Percentiles rank a stretch among this genome's conserved stretches.
These are phyloP conservation scores for Rhopalosiphum maidis DNA, from an alignment of 1,140 invertebrate genomes.

Conservation along the genomic window DNA sequence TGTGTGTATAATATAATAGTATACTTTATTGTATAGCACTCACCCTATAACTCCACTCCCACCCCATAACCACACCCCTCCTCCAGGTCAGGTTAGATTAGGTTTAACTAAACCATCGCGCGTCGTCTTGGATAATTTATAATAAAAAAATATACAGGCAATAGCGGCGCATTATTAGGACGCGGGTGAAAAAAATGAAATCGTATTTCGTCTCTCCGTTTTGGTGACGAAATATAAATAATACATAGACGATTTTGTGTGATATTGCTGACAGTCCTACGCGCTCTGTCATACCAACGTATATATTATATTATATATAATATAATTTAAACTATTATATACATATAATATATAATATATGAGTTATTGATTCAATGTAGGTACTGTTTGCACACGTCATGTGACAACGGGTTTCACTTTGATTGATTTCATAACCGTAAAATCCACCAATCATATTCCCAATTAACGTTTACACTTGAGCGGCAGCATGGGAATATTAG, in stretches of 20 bases:
- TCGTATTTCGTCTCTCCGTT: not conserved
- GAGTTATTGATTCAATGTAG: constrained; percentile 14
- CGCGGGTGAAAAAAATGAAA: not conserved
- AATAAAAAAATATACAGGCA: not conserved
- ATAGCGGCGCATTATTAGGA: not conserved
- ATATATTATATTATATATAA: not conserved
- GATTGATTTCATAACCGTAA: not conserved
- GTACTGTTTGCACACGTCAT: not conserved
- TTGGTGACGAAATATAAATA: not conserved
- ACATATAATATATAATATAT: too few species aligned
- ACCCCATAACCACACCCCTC: too few species aligned
- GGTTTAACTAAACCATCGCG: not conserved
- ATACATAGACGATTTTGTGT: not conserved
- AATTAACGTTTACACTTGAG: constrained; percentile 9
- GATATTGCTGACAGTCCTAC: not conserved
- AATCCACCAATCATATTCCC: not conserved
- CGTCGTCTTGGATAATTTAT: not conserved
- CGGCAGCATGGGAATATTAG: not conserved
- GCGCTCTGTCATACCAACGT: not conserved
- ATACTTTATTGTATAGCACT: not conserved
- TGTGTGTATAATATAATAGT: not conserved
- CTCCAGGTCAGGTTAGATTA: not conserved
- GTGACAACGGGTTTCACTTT: not conserved
- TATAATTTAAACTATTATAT: not conserved
- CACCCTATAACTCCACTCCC: not conserved